Evolutionary conservation across 1,140 invertebrate genomes (phyloP), one percentile per base, ranked within the genome.

Genomic region (Cotesia typhae): DNA sequence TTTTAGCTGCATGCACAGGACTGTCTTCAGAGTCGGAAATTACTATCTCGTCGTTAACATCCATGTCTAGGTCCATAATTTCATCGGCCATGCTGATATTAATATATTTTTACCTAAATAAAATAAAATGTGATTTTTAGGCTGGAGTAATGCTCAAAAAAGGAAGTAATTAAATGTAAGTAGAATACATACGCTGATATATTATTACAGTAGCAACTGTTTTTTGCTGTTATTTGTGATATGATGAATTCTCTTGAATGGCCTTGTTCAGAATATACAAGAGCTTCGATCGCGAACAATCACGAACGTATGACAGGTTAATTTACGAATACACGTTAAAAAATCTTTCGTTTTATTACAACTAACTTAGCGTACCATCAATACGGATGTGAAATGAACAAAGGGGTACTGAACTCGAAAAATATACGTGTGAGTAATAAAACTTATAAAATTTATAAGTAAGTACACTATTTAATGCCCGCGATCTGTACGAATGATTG

Each of bases 51-150:
- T 67, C 66, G 28, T 67, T 36, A 36, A 53, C 66, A 35, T 67
- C 66, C 66, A 67, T 67, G 20, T 67, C 17, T 35, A 41, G 10
- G 6, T 47, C 41, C 41, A 47, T 55, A 35, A 14, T 10, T 20
- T 65, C 66, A 55, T 55, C 52, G 52, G 66, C 51, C 64, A 51
- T 52, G 51, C 35, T 53, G n/a, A 28, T 66, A 17, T 66, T 28
- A 7, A 65, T 47, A 6, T 47, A 47, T 47, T 47, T 47, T 28
- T 3, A 28, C 28, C 28, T 28, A 28, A 28, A 28, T 28, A 28
- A 28, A 28, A 28, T 28, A 28, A 28, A 28, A 28, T 28, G 28
- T 2, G 2, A 28, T 28, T 28, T 28, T 1, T 28, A 28, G 57
- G n/a, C n/a, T 60, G n/a, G 12, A 9, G 14, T 28, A n/a, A 12